Conservation (phyloP, 2,797 vertebrate genomes). For the Pipistrellus nathusii region DNA sequence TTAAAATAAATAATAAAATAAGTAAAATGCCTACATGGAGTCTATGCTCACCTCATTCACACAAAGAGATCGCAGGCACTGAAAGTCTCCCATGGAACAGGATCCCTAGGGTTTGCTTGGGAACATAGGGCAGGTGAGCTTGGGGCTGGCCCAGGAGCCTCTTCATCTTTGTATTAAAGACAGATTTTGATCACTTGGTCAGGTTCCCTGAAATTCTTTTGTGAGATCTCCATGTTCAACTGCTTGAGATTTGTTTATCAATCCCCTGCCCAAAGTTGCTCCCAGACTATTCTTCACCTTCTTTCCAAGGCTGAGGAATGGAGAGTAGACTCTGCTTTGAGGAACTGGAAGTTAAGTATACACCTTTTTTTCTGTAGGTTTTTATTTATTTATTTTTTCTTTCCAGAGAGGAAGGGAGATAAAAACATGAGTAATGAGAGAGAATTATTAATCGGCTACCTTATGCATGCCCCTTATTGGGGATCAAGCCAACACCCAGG, state of each 20-base stretch:
- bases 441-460: too few relatives aligned
- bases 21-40: conserved; percentile 76
- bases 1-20: too few relatives aligned
- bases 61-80: conserved; percentile 62
- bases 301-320: neutral
- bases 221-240: neutral
- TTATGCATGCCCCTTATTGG: too few relatives aligned
- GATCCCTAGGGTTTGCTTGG: conserved; percentile 44
- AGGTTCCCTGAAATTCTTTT: neutral
- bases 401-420: too few relatives aligned
- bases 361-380: neutral
- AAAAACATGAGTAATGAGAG: too few relatives aligned
- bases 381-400: too few relatives aligned
- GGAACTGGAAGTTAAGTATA: neutral
- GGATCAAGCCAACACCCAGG: too few relatives aligned
- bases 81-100: conserved; percentile 42
- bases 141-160: neutral
- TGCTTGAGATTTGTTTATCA: neutral
- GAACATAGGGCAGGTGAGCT: conserved; percentile 33
- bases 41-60: conserved; percentile 75
- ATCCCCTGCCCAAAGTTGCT: neutral
- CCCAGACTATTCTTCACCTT: neutral
- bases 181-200: neutral
- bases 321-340: neutral
- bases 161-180: neutral